phyloP scores from a whole-genome alignment of 2,888 invertebrate species.

The Colostygia pectinataria region DNA sequence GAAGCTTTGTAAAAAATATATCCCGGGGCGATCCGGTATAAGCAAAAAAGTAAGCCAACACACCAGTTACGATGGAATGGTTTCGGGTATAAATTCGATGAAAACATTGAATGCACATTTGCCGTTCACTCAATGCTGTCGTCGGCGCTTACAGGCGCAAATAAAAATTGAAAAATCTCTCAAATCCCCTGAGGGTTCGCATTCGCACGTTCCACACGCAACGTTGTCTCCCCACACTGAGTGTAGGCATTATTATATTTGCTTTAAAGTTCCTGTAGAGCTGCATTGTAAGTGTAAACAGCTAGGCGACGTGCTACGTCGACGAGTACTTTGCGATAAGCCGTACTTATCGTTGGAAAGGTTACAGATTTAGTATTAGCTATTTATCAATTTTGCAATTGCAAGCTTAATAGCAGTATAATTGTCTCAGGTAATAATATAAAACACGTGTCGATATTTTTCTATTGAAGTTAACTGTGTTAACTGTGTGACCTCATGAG shows the following conservation, averaged over 20 bases:
- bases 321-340: too few species aligned
- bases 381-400: too few species aligned
- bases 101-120: conserved; percentile 46
- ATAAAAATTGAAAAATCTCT: conserved; percentile 79
- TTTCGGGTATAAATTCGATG: conserved; percentile 36
- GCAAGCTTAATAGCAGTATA: too few species aligned
- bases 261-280: conserved; percentile 41
- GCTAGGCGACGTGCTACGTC: neutral
- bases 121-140: conserved; percentile 44
- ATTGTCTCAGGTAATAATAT: too few species aligned
- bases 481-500: too few species aligned
- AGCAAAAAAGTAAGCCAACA: conserved; percentile 38
- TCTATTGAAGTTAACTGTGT: too few species aligned
- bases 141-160: conserved; percentile 74
- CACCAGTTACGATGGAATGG: conserved; percentile 39
- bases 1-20: conserved; percentile 19
- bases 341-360: too few species aligned
- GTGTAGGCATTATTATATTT: conserved; percentile 51
- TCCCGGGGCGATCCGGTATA: conserved; percentile 21
- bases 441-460: too few species aligned
- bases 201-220: conserved; percentile 68
- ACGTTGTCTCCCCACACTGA: conserved; percentile 53
- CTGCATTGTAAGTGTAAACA: conserved; percentile 18
- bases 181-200: conserved; percentile 67
- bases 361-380: too few species aligned